Evolutionary conservation across 53 echinoderm and acorn worm genomes (phyloP), one percentile per base, ranked within the genome.

Genomic region (Echinarachnius parma): DNA sequence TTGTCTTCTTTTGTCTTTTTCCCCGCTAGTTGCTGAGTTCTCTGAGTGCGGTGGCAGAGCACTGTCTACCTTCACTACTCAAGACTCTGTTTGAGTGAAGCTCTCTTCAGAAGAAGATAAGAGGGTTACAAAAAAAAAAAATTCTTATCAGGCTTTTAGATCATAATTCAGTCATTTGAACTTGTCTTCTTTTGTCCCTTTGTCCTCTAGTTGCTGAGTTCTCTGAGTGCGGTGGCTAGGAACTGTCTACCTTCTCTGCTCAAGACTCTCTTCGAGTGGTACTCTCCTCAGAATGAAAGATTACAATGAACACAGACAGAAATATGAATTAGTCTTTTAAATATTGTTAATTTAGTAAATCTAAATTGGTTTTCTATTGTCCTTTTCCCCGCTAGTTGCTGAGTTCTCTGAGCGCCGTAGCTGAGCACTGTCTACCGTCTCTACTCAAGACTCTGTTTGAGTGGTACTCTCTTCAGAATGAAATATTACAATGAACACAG

Each of bases 1-100:
- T n/a, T n/a, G n/a, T n/a, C n/a, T n/a, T n/a, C n/a, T n/a, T n/a
- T n/a, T n/a, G n/a, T n/a, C n/a, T n/a, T n/a, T n/a, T n/a, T n/a
- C n/a, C 39, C 7, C 13, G 39, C 7, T 42, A 92, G 92, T 76
- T 92, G 15, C 77, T 92, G 53, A 92, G 92, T 62, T 92, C 92
- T 19, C 61, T 92, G 63, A 92, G 92, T 79, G 87, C 92, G 29
- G 92, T 92, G 10, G 88, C 92, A 20, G 92, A 92, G 56, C 92
- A 92, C 59, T 92, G 92, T 37, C 72, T 92, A 7, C 92, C 92
- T 21, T 92, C 92, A 2, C 72, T 92, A 22, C 80, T 88, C 31
- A 88, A 84, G 68, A 88, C 87, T 3, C 53, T 92, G 29, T 92
- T 92, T 88, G 92, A 92, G 33, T 92, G 92, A 88, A 88, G 86